A percentile compares a stretch with the other conserved stretches of the same genome.
Conservation (phyloP, 2,113 vertebrate genomes). For the Campylorhamphus procurvoides region DNA sequence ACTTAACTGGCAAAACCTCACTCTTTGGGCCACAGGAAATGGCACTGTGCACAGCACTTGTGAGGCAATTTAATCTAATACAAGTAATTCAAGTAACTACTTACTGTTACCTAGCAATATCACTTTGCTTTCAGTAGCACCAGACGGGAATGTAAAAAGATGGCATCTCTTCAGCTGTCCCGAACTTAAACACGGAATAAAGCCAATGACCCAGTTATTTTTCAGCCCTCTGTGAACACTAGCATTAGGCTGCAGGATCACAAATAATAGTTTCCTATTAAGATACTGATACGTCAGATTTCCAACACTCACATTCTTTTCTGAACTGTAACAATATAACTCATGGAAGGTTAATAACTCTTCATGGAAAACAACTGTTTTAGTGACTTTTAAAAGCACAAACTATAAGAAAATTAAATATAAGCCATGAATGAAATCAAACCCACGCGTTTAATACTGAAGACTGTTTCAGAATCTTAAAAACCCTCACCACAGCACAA, state of each 20-base stretch:
- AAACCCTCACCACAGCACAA: neutral
- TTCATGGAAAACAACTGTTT: neutral
- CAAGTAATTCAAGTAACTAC: neutral
- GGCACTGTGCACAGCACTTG: neutral
- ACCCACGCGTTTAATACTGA: rapidly evolving
- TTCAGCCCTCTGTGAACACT: neutral
- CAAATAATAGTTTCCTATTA: neutral
- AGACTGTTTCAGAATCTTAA: neutral
- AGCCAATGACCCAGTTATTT: neutral
- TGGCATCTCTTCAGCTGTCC: neutral
- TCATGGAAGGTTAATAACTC: neutral
- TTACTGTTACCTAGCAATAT: neutral
- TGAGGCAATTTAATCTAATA: neutral
- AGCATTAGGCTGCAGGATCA: neutral
- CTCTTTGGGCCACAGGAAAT: neutral
- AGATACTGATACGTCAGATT: neutral
- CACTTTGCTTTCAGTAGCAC: neutral
- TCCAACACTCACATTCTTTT: neutral
- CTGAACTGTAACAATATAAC: neutral
- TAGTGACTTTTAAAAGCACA: neutral
- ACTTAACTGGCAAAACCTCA: neutral
- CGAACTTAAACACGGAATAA: neutral
- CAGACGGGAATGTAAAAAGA: neutral
- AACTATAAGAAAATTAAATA: neutral
- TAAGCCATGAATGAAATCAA: neutral